Evolutionary conservation across 2,113 vertebrate genomes (phyloP), one percentile per base, ranked within the genome.

Genomic region (Crotophaga sulcirostris): DNA sequence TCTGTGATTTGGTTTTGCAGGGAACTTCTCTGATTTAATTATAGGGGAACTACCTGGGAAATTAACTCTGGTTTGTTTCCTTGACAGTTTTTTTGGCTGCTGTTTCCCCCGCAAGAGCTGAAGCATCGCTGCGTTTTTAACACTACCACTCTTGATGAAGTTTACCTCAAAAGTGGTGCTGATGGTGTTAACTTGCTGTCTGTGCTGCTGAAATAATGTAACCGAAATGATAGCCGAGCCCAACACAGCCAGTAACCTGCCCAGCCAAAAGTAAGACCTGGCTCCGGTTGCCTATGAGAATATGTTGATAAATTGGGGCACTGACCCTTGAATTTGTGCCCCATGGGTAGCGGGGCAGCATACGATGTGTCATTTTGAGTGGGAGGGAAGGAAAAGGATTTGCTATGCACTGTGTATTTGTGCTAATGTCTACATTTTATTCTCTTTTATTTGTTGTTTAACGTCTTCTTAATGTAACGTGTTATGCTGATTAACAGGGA

Each of bases 151-250:
- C 44, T 33, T 2, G 33, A 7, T 33, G 79, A 77, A 55, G 63
- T 62, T 56, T 29, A 49, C 44, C 40, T 36, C 33, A 2, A 3
- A 7, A 55, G 55, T 3, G 10, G 12, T 29, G 75, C 83, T 14
- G 66, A 3, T 49, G 16, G 0, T 4, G 16, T 9, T 25, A 8
- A 63, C 31, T 55, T 40, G 54, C 31, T 47, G 79, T 12, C 72
- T 34, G 36, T 9, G 64, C 78, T 23, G 64, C 77, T 82, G 94
- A 96, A 84, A 81, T 45, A 59, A 98, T 98, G 96, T 96, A 68
- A 97, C 49, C 96, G 98, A 97, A 77, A 99, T 99, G 99, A 99
- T 99, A 97, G 97, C 98, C 17, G 99, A 98, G 90, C 97, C 98
- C 69, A 96, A 97, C 89, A 59, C 98, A 77, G 92, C 96, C 72